Evolutionary conservation across 2,113 vertebrate genomes (phyloP), one percentile per base, ranked within the genome.

Genomic region (Plestiodon gilberti): DNA sequence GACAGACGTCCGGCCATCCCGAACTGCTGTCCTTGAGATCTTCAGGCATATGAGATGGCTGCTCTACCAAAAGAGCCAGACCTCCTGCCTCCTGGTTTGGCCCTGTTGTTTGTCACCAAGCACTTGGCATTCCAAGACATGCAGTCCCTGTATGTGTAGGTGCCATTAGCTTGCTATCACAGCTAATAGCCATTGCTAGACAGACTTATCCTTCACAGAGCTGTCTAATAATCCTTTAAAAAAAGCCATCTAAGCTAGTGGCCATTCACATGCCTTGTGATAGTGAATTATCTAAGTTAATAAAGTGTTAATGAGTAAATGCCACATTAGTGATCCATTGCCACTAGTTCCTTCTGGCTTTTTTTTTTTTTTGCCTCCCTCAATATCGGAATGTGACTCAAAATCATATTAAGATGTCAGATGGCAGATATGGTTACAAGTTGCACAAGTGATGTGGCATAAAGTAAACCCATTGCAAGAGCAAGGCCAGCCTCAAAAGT

Each of bases 311-410:
- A 18, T 59, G 25, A 30, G 67, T 15, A 38, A 57, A 85, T 23
- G 30, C 25, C 52, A 22, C 25, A 28, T 43, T 15, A 6, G 28
- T 30, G 17, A 10, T 70, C 9, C 76, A 28, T 33, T 57, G 23
- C 33, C 65, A 57, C 30, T 64, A 65, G 38, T n/a, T 76, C 38
- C 43, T 84, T 57, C 43, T 77, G 43, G 74, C n/a, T 55, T 35
- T 62, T 85, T 69, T 78, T 61, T 23, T 55, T 35, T 62, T 85
- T 69, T 78, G 43, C 83, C 78, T 78, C 48, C n/a, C n/a, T 69
- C 43, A 28, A 20, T 35, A 28, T 25, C n/a, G 35, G 43, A 70
- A 78, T 30, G 65, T 59, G 64, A 13, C 52, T 69, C 28, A 59
- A 59, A 59, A 78, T 85, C 65, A 28, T 64, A 78, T 85, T 77